These are phyloP conservation scores for Selenia dentaria DNA, from an alignment of 2,888 invertebrate genomes.

Conservation along the genomic window DNA sequence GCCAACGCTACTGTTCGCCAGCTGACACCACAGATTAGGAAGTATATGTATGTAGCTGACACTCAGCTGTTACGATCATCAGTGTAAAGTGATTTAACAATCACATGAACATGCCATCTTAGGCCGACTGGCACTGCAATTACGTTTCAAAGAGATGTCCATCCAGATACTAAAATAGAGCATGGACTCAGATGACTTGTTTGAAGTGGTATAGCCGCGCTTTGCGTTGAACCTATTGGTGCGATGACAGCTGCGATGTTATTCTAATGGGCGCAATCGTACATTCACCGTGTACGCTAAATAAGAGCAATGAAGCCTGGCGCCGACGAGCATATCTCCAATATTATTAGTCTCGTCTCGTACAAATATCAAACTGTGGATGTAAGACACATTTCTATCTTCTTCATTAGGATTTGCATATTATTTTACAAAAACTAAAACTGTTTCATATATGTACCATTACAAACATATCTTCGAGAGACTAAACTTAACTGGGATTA, in stretches of 20 bases:
- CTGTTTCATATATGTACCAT: too few relatives aligned
- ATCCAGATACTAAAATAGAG: constrained; percentile 2
- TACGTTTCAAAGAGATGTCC: constrained; percentile 3
- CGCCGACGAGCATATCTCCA: constrained; percentile 42
- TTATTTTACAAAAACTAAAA: too few relatives aligned
- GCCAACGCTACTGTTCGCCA: constrained; percentile 34
- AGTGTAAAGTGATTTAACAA: constrained; percentile 41
- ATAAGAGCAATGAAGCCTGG: constrained; percentile 50
- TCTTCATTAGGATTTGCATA: too few relatives aligned
- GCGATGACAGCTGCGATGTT: constrained; percentile 34
- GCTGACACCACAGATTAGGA: too few relatives aligned
- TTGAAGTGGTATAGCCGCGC: constrained; percentile 5
- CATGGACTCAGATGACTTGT: constrained; percentile 8
- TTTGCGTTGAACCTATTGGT: constrained; percentile 12
- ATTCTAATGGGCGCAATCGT: constrained; percentile 45
- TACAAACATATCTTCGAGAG: too few relatives aligned
- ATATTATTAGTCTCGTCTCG: constrained; percentile 28
- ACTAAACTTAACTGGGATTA: too few relatives aligned
- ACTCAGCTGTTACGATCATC: constrained; percentile 19
- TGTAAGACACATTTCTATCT: too few relatives aligned
- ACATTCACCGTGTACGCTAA: constrained; percentile 46
- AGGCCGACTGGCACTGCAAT: constrained; percentile 49
- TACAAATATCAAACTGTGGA: constrained; percentile 43
- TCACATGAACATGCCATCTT: constrained; percentile 35
- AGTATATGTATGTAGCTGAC: too few relatives aligned